Evolutionary conservation across 2,797 vertebrate species (phyloP), one percentile per base, ranked within the genome.

Genomic region (Micromesistius poutassou): DNA sequence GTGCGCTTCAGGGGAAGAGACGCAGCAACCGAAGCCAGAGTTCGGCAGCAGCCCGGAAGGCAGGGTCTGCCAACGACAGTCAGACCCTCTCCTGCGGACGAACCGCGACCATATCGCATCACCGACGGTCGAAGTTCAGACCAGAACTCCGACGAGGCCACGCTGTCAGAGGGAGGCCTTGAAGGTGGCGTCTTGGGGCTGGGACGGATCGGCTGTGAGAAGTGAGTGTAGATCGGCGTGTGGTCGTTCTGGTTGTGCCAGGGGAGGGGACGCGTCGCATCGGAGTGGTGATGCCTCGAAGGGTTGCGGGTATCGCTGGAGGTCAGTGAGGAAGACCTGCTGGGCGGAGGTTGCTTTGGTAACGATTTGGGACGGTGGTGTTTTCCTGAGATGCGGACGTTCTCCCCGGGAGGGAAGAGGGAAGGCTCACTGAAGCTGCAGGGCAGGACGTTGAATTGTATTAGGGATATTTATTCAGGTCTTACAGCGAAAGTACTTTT

Each of bases 21-120:
- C 4, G 30, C 30, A 13, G 28, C 68, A 30, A 19, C 30, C 1
- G 14, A 33, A n/a, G 71, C 1, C 0, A 77, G 30, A 0, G 82
- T 78, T 2, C 77, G 80, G 42, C 74, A 33, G 76, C 80, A 83
- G 81, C 77, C 78, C n/a, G 79, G 89, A 9, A 90, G 81, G 73
- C 91, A 94, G 0, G 91, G 90, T 38, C 76, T 92, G 50, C 95
- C 95, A 13, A 87, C 76, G 40, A 95, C 90, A 0, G 88, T 88
- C 73, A 96, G 82, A 25, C 84, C 81, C 77, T 91, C 90, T 0
- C 3, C 70, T 40, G 72, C 79, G 55, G 50, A 74, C 0, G 22
- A 68, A 4, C 73, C 28, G 71, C 36, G 76, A 0, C 36, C 74
- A 28, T 73, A 28, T 30, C 74, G 86, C 40, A 46, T 80, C 28